Evolutionary conservation across 2,888 invertebrate genomes (phyloP), one percentile per base, ranked within the genome.

Genomic region (Nowickia ferox): DNA sequence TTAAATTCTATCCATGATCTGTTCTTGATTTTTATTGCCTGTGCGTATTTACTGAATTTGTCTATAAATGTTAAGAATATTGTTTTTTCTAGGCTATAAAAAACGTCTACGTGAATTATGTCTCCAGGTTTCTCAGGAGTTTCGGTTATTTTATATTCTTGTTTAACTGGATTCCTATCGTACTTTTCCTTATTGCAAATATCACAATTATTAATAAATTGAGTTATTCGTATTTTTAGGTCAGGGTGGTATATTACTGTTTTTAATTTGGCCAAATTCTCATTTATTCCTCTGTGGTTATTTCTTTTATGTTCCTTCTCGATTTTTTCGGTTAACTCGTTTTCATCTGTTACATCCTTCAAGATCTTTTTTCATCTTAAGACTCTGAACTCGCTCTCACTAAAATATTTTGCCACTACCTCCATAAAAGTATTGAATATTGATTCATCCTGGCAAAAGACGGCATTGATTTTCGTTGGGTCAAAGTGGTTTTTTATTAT

Each of bases 251-350:
- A n/a, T n/a, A n/a, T n/a, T n/a, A n/a, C 55, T n/a, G 15, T 71
- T 71, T 44, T 71, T 55, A 69, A 40, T 40, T 55, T 17, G 4
- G 55, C 17, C 19, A 46, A 57, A 38, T 74, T 80, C 66, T 81
- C 66, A 46, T 44, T 81, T 46, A 66, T 81, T 11, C 71, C 66
- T 17, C 59, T 74, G 15, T 74, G 81, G 22, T 81, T 74, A 48
- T 80, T 72, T 11, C 9, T 48, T n/a, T n/a, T n/a, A 51, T 74
- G 66, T 57, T 72, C 57, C 44, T 38, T 81, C 66, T 74, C 57
- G 46, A 78, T 78, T 30, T 13, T 59, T 15, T 38, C 38, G 11
- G 17, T 40, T 13, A 59, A 48, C 9, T 44, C n/a, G 6, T 68
- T 48, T 68, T 71, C 72, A 9, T 72, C 65, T 51, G 57, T n/a